Evolutionary conservation across 2,113 vertebrate species (phyloP), one percentile per base, ranked within the genome.

Genomic region (Ophthalmolycus amberensis): DNA sequence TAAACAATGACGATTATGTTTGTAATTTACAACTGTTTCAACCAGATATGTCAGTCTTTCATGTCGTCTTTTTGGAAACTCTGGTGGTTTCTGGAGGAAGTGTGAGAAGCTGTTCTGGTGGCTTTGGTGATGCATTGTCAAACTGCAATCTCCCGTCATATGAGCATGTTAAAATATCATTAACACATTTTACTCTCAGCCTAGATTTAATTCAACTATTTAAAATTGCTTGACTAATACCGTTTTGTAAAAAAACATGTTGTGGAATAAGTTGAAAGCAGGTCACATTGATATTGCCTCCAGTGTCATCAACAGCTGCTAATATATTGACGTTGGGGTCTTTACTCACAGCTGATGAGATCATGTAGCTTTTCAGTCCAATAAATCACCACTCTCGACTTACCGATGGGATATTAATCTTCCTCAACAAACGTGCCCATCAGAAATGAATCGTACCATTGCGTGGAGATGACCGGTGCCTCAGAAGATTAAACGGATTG

Each of bases 351-450:
- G 37, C 0, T 75, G 12, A 38, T 54, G 32, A 77, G 37, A 69
- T 70, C 15, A 25, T 50, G 52, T n/a, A 63, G 48, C n/a, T 68
- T 42, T 48, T 77, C 48, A 65, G 54, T 70, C 46, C 34, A 44
- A 69, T n/a, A 38, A 67, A 32, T 64, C 29, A 37, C 54, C 63
- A 10, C 27, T 70, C 70, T 48, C 32, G 29, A 62, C 6, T 65
- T 59, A 32, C 18, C 22, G 1, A 8, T 66, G 40, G 70, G 9
- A 72, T 59, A 40, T 73, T 38, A 4, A 25, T 9, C 32, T 40
- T 62, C 46, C 3, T 44, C 8, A 52, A 65, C 32, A 18, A 62
- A 44, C 9, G 12, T 20, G 22, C 6, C 32, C 7, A 9, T 69
- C 18, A 3, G 42, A 44, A 40, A 9, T 6, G 4, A 70, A 44